Evolutionary conservation across 2,888 invertebrate genomes (phyloP), one percentile per base, ranked within the genome.

Genomic region (Ophioninae sp.): DNA sequence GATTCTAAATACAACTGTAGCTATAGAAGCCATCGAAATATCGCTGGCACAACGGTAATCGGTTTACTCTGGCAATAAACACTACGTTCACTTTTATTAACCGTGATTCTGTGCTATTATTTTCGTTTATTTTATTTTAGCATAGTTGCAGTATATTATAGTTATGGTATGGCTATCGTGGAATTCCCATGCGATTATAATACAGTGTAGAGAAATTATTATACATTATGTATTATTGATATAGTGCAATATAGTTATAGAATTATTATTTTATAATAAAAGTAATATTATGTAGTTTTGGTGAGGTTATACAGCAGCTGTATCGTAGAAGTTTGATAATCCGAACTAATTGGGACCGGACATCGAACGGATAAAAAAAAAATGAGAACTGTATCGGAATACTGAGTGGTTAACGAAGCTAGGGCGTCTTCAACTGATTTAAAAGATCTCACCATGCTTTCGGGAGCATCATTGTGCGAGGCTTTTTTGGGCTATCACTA

Each of bases 351-450:
- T 44, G 44, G 10, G 0, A 44, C 9, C 44, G 44, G 44, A 1
- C 30, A 30, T 30, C 30, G 30, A 2, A 2, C 30, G 30, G 30
- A 30, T 30, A 30, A 30, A 44, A 2, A 10, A 44, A 44, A 8
- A 2, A 2, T 10, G 10, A 8, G 10, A 8, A 44, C 41, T 9
- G 41, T 41, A 51, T 51, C 17, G 17, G 51, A 17, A 51, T 51
- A 51, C 51, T 17, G 13, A 6, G 51, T 5, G 6, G 59, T 17
- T 69, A n/a, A 17, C 41, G 59, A 39, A 22, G 30, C n/a, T 51
- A 37, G 22, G 22, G 17, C 17, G 51, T 51, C 61, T 79, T 68
- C 6, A 68, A 61, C 68, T 74, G 68, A 74, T 79, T 68, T 37
- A 17, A 61, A 23, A 17, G 30, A 44, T 23, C 17, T 39, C 23